Evolutionary conservation across 2,888 invertebrate species (phyloP).

Genomic region (Tinea trinotella): DNA sequence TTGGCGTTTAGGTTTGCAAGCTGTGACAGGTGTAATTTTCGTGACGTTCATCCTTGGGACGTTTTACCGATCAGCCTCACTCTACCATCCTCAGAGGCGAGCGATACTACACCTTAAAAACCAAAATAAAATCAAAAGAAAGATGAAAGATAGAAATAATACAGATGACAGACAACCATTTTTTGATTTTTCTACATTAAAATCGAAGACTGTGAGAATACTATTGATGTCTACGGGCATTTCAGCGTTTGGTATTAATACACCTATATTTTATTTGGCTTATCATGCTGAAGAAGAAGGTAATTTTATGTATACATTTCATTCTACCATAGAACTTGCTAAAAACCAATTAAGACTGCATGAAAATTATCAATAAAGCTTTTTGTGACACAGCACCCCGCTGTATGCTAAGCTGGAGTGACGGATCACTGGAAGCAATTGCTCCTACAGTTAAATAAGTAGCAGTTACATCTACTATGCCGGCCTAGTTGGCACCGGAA

Average conservation of each 20-base stretch:
- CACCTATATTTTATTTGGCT: slow-evolving; percentile 87
- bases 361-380: too few relatives aligned
- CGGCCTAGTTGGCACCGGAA: too few relatives aligned
- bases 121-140: slow-evolving; percentile 80
- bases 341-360: too few relatives aligned
- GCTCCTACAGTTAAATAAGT: too few relatives aligned
- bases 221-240: slow-evolving; percentile 85
- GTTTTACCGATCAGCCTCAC: slow-evolving; percentile 89
- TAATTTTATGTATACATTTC: slow-evolving; percentile 22
- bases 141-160: slow-evolving; percentile 85
- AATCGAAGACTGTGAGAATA: slow-evolving; percentile 88
- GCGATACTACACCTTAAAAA: slow-evolving; percentile 92
- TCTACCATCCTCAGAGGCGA: slow-evolving; percentile 89
- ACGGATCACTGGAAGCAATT: too few relatives aligned
- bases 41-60: slow-evolving; percentile 88
- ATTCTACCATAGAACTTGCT: neutral
- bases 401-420: too few relatives aligned
- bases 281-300: slow-evolving; percentile 86
- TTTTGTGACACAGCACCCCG: too few relatives aligned
- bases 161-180: slow-evolving; percentile 85
- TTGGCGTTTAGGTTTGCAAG: slow-evolving; percentile 88
- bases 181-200: slow-evolving; percentile 88
- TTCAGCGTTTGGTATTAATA: slow-evolving; percentile 86
- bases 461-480: too few relatives aligned
- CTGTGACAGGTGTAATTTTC: slow-evolving; percentile 87